These are phyloP conservation scores for Gymnarchus niloticus DNA, from an alignment of 2,113 vertebrate species.

Conservation along the genomic window DNA sequence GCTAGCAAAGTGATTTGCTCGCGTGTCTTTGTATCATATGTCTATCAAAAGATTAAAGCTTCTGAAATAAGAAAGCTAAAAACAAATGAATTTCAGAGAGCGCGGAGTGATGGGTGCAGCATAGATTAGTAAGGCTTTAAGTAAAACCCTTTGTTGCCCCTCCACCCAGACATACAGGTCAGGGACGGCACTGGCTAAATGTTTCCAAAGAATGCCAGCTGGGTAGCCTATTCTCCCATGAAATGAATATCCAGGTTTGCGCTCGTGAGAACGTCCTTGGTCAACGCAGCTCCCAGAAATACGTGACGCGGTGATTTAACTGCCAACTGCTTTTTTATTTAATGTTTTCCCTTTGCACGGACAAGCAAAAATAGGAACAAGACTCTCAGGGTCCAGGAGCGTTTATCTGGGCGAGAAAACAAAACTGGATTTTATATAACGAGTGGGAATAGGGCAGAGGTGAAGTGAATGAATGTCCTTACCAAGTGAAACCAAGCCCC, in stretches of 20 bases:
- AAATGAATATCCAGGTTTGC: not conserved
- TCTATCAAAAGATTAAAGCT: not conserved
- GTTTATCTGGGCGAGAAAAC: not conserved
- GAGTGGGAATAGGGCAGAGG: not conserved
- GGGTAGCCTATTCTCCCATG: not conserved
- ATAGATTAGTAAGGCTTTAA: no score
- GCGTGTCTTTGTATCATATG: not conserved
- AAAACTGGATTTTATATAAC: not conserved
- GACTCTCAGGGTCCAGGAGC: not conserved
- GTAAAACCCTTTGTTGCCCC: no score
- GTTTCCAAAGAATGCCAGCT: not conserved
- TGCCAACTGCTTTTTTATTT: not conserved
- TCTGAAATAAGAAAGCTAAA: not conserved
- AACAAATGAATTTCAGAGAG: not conserved
- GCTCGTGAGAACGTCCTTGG: not conserved
- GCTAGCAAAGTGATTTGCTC: slow-evolving; percentile 14
- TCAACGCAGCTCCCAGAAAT: not conserved
- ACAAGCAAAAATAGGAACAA: not conserved
- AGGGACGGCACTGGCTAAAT: not conserved
- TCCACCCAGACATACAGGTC: no score
- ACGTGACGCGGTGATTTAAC: not conserved
- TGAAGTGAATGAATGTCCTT: not conserved
- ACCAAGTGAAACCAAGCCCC: not conserved
- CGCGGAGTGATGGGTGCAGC: not conserved
- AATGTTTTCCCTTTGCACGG: not conserved